These are phyloP conservation scores for Epinephelus lanceolatus DNA, from an alignment of 2,113 vertebrate genomes.

Conservation along the genomic window DNA sequence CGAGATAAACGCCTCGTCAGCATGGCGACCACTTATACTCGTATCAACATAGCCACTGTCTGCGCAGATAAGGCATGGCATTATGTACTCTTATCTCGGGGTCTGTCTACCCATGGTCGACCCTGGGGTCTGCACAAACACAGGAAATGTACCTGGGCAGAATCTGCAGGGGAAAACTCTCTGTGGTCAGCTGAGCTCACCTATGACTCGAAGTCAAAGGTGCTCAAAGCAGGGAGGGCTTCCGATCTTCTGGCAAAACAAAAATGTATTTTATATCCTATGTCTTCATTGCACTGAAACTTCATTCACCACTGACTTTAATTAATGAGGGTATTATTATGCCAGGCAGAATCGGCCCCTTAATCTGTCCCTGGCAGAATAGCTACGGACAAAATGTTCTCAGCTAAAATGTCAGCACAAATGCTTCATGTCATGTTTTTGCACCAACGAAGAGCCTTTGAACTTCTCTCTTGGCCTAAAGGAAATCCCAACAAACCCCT, in stretches of 20 bases:
- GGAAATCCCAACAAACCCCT: constrained; percentile 10
- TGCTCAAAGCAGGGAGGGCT: neutral
- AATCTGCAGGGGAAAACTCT: constrained; percentile 3
- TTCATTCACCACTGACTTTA: constrained; percentile 20
- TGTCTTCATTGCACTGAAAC: constrained; percentile 15
- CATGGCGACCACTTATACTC: constrained; percentile 72
- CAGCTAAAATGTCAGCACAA: constrained; percentile 16
- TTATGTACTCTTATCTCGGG: constrained; percentile 69
- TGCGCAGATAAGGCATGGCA: constrained; percentile 77
- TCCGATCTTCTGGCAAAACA: neutral
- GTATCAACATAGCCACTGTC: constrained; percentile 75
- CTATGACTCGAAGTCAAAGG: constrained; percentile 18
- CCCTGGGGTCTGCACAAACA: constrained; percentile 40
- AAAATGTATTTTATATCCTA: neutral
- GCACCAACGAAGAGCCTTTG: neutral
- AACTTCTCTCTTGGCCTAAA: constrained; percentile 14
- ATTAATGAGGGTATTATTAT: constrained; percentile 36
- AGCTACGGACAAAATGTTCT: constrained; percentile 30
- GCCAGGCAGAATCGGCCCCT: constrained; percentile 10
- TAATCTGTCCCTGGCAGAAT: constrained; percentile 17
- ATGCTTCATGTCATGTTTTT: constrained; percentile 22
- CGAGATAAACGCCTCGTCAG: constrained; percentile 79
- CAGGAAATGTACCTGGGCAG: constrained; percentile 45
- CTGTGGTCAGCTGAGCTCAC: neutral
- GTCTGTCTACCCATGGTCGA: constrained; percentile 48